Percentiles rank a stretch among this genome's conserved stretches.
These are phyloP conservation scores for Poecilia wingei DNA, from an alignment of 2,797 vertebrate genomes.

Conservation along the genomic window DNA sequence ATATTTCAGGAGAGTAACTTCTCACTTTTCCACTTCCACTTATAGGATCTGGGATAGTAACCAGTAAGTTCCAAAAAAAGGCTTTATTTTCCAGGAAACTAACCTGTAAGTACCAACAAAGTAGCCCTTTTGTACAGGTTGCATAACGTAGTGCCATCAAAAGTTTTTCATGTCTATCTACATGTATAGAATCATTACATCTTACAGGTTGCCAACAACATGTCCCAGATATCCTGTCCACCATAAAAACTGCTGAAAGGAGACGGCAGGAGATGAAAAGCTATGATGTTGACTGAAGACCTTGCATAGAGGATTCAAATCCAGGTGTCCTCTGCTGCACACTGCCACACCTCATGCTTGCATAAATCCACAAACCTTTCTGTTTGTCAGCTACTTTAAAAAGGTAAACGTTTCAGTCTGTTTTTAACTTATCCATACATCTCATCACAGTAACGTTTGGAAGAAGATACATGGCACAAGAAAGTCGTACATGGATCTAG, in stretches of 20 bases:
- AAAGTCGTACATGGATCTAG: conserved; percentile 30
- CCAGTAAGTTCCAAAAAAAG: not conserved
- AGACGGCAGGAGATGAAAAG: conserved; percentile 35
- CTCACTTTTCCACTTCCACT: not conserved
- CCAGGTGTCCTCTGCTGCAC: conserved; percentile 16
- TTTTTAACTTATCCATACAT: conserved; percentile 10
- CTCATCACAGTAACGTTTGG: conserved; percentile 13
- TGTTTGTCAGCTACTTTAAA: conserved; percentile 5
- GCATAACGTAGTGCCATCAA: not conserved
- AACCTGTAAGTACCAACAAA: not conserved
- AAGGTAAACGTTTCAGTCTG: not conserved
- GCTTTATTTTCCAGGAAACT: not conserved
- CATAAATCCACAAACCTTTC: conserved; percentile 18
- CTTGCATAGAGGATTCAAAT: conserved; percentile 65
- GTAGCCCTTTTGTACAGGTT: not conserved
- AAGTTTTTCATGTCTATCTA: conserved; percentile 11
- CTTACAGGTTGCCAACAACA: conserved; percentile 3
- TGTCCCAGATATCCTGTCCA: not conserved
- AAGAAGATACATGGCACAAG: conserved; percentile 21
- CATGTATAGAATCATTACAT: conserved; percentile 17
- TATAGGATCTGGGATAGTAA: not conserved
- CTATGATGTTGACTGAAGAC: conserved; percentile 33
- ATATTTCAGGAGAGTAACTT: not conserved
- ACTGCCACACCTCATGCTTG: conserved; percentile 17
- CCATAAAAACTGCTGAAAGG: conserved; percentile 18